Evolutionary conservation across 2,797 vertebrate genomes (phyloP).

Genomic region (Notolepis coatsorum): DNA sequence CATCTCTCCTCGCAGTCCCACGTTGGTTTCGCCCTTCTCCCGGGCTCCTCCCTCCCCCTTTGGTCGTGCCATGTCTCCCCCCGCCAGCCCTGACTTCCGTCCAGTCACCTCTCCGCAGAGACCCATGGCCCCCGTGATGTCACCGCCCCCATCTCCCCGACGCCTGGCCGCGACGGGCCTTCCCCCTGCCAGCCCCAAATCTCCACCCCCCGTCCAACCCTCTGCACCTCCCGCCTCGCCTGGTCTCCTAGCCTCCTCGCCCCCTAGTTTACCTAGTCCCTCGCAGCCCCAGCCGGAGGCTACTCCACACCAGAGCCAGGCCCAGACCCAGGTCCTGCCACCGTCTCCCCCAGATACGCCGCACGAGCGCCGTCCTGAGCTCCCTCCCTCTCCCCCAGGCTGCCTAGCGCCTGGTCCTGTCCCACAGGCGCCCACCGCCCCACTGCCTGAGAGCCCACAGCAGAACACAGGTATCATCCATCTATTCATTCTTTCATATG

Average conservation of each 20-base stretch:
- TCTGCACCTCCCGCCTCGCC: slow-evolving; percentile 67
- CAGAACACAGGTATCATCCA: slow-evolving; percentile 68
- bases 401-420: slow-evolving; percentile 44
- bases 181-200: slow-evolving; percentile 30
- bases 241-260: slow-evolving; percentile 51
- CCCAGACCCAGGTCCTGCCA: background rate
- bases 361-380: slow-evolving; percentile 30
- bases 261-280: slow-evolving; percentile 17
- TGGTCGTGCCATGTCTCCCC: slow-evolving; percentile 62
- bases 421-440: slow-evolving; percentile 44
- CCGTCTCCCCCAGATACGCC: background rate
- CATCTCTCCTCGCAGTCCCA: slow-evolving; percentile 73
- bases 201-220: slow-evolving; percentile 48
- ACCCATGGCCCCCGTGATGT: slow-evolving; percentile 37
- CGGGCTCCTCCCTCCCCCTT: slow-evolving; percentile 65
- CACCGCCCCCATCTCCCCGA: slow-evolving; percentile 64
- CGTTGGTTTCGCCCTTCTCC: slow-evolving; percentile 78
- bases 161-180: slow-evolving; percentile 41
- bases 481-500: too few species aligned
- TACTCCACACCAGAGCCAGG: slow-evolving; percentile 16
- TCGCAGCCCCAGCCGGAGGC: slow-evolving; percentile 34
- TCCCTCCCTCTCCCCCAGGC: slow-evolving; percentile 16
- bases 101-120: slow-evolving; percentile 57
- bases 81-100: slow-evolving; percentile 67
- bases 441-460: slow-evolving; percentile 57